A percentile compares a stretch with the other conserved stretches of the same genome.
These are phyloP conservation scores for Gymnarchus niloticus DNA, from an alignment of 2,113 vertebrate species.

Conservation along the genomic window DNA sequence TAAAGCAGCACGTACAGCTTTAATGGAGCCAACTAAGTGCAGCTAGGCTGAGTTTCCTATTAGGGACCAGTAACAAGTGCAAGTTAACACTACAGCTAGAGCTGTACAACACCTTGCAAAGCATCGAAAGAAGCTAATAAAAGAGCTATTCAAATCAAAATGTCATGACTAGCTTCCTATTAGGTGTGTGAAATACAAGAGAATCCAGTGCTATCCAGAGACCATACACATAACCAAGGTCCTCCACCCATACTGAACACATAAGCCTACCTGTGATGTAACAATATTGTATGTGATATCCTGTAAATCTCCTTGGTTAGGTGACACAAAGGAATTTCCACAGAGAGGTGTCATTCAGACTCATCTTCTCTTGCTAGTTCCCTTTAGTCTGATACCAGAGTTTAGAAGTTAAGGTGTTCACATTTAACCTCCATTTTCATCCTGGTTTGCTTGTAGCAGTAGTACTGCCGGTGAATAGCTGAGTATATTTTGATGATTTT, in stretches of 20 bases:
- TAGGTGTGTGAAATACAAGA: too few species aligned
- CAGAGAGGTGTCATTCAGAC: slow-evolving; percentile 1
- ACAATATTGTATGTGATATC: slow-evolving; percentile 1
- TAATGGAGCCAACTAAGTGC: too few species aligned
- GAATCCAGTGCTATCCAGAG: too few species aligned
- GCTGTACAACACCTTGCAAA: too few species aligned
- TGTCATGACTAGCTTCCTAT: too few species aligned
- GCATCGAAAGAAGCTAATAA: too few species aligned
- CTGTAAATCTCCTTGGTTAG: background rate
- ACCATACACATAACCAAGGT: background rate
- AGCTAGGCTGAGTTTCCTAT: too few species aligned
- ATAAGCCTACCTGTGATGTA: background rate
- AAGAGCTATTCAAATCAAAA: too few species aligned
- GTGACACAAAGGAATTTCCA: slow-evolving; percentile 6
- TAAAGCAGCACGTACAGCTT: too few species aligned
- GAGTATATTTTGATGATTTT: background rate
- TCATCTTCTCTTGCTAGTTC: background rate
- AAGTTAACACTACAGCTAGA: too few species aligned
- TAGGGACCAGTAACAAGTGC: too few species aligned
- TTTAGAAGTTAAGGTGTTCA: slow-evolving; percentile 4
- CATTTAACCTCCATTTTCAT: background rate
- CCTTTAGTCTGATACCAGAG: background rate
- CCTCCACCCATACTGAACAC: background rate
- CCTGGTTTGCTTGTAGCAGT: background rate
- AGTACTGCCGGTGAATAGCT: background rate